phyloP scores from a whole-genome alignment of 2,888 invertebrate genomes.

The Endotricha flammealis region DNA sequence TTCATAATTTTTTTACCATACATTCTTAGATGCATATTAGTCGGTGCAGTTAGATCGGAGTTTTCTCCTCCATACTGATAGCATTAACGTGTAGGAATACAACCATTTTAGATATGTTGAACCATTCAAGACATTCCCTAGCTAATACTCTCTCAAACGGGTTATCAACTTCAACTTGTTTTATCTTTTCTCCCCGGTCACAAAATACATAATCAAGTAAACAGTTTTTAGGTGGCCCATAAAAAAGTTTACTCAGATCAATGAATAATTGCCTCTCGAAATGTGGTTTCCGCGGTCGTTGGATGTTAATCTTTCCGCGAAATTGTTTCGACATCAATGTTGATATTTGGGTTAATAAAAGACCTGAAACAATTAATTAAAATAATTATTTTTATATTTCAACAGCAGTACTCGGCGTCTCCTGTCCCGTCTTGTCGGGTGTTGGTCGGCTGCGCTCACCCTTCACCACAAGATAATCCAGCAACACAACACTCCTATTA shows the following conservation, averaged over 20 bases:
- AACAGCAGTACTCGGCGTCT: conserved; percentile 42
- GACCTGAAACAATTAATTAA: conserved; percentile 41
- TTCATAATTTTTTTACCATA: conserved; percentile 82
- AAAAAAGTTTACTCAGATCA: conserved; percentile 81
- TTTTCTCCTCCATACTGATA: conserved; percentile 81
- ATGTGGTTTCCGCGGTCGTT: conserved; percentile 84
- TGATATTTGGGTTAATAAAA: conserved; percentile 57
- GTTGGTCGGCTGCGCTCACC: conserved; percentile 31
- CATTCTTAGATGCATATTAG: conserved; percentile 82
- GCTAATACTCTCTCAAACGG: conserved; percentile 86
- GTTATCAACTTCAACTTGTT: conserved; percentile 70
- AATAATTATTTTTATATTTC: conserved; percentile 5
- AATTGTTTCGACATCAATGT: conserved; percentile 80
- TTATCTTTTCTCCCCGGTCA: conserved; percentile 40
- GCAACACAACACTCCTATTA: conserved; percentile 25
- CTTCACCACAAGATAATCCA: conserved; percentile 24
- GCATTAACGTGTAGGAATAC: conserved; percentile 86
- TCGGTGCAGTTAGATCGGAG: conserved; percentile 80
- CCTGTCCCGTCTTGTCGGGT: conserved; percentile 45
- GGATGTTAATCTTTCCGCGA: conserved; percentile 87
- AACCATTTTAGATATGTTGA: conserved; percentile 84
- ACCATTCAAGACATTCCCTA: conserved; percentile 83
- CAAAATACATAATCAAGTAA: conserved; percentile 75
- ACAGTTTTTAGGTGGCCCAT: conserved; percentile 59
- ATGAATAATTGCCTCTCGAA: conserved; percentile 82